Evolutionary conservation across 1,140 invertebrate species (phyloP).

Genomic region (Augochlora pura): DNA sequence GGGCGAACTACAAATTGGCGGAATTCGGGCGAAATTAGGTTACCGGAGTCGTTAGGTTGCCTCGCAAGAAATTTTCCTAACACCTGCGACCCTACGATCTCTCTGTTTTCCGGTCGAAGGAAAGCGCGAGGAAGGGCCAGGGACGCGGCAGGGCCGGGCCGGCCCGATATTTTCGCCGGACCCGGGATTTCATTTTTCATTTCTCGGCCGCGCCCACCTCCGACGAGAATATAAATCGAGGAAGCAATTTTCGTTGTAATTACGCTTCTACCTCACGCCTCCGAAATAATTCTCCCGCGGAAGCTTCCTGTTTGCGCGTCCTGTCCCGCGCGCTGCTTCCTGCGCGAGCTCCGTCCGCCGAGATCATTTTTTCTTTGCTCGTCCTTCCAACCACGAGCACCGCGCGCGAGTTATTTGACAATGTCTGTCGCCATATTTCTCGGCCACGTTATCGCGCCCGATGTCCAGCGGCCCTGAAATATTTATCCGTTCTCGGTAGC

Average conservation of each 20-base stretch:
- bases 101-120: constrained; percentile 3
- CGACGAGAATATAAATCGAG: constrained; percentile 36
- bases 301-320: constrained; percentile 24
- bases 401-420: background rate
- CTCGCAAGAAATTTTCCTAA: constrained; percentile 33
- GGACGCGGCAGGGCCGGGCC: background rate
- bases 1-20: constrained; percentile 14
- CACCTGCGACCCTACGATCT: background rate
- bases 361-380: background rate
- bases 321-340: background rate
- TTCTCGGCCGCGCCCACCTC: background rate
- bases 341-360: background rate
- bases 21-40: constrained; percentile 1
- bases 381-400: no score
- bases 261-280: constrained; percentile 36
- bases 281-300: constrained; percentile 33
- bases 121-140: no score
- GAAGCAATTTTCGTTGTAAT: constrained; percentile 46
- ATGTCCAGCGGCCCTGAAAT: background rate
- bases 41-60: constrained; percentile 22
- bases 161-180: background rate
- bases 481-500: background rate
- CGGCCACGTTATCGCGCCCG: background rate
- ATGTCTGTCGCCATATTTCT: background rate
- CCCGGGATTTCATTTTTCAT: constrained; percentile 34